Evolutionary conservation across 2,888 invertebrate genomes (phyloP).

Genomic region (Phrixothrix hirtus): DNA sequence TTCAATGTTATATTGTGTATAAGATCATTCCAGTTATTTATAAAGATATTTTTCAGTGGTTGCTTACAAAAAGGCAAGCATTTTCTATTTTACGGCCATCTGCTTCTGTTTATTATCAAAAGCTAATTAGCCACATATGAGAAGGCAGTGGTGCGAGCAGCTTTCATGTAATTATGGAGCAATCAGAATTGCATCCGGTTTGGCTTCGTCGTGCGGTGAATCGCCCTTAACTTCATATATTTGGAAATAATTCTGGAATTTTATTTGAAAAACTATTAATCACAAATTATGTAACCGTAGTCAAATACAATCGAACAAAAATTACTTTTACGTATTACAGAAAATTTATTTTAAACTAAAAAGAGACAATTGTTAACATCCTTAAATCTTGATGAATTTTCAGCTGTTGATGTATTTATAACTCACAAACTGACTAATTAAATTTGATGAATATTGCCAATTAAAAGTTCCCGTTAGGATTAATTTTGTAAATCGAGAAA

Average conservation of each 20-base stretch:
- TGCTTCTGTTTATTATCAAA: slow-evolving; percentile 31
- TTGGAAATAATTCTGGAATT: neutral
- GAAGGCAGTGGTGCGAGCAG: slow-evolving; percentile 29
- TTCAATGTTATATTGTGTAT: too few relatives aligned
- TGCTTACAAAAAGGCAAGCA: slow-evolving; percentile 15
- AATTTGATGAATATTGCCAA: neutral
- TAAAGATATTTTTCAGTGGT: too few relatives aligned
- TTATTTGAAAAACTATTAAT: slow-evolving; percentile 3
- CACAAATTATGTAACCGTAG: neutral
- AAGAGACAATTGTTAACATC: neutral
- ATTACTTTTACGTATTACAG: too few relatives aligned
- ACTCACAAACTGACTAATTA: too few relatives aligned
- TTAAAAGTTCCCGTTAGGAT: neutral
- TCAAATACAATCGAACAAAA: too few relatives aligned
- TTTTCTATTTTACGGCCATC: slow-evolving; percentile 26
- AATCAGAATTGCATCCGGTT: slow-evolving; percentile 31
- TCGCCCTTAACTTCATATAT: slow-evolving; percentile 24
- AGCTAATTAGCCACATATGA: slow-evolving; percentile 31
- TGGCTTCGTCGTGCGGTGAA: slow-evolving; percentile 25
- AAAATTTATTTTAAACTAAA: neutral
- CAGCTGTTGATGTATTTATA: too few relatives aligned
- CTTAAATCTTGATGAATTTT: too few relatives aligned
- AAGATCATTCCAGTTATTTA: too few relatives aligned
- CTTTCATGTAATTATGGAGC: slow-evolving; percentile 33
- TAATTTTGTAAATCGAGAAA: neutral